These are phyloP conservation scores for Periphyllus acericola DNA, from an alignment of 2,888 invertebrate species.

Conservation along the genomic window DNA sequence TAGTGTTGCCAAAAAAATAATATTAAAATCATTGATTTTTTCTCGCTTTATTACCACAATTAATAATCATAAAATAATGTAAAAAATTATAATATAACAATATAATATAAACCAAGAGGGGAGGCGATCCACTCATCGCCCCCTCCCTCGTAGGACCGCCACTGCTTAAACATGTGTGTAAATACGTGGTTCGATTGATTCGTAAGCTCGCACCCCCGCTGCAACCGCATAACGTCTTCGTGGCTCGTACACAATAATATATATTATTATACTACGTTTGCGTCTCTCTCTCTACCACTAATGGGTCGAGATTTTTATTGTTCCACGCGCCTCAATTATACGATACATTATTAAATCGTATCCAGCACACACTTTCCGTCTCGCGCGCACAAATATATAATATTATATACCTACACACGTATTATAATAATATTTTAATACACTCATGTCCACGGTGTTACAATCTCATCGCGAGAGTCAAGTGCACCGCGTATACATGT, in stretches of 20 bases:
- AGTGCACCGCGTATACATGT: neutral
- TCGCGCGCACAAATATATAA: too few species aligned
- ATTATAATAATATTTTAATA: neutral
- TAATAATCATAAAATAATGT: too few species aligned
- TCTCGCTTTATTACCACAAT: too few species aligned
- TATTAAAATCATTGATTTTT: too few species aligned
- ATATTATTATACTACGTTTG: neutral
- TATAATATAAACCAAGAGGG: too few species aligned
- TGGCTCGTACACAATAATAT: neutral
- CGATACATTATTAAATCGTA: too few species aligned
- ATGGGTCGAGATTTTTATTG: conserved; percentile 24
- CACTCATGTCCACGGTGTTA: neutral
- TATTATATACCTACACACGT: neutral
- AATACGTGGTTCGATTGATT: neutral
- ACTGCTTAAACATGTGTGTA: too few species aligned
- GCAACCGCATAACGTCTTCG: neutral
- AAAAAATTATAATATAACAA: too few species aligned
- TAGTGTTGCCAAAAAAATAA: too few species aligned
- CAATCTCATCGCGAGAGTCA: neutral
- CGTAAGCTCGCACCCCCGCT: neutral
- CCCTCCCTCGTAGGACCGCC: too few species aligned
- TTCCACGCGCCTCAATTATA: neutral
- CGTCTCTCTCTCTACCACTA: neutral
- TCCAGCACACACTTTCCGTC: too few species aligned
- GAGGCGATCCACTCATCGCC: too few species aligned